Base-by-base conservation (phyloP, 1,140 invertebrate species). In the Parapsyche elsis region DNA sequence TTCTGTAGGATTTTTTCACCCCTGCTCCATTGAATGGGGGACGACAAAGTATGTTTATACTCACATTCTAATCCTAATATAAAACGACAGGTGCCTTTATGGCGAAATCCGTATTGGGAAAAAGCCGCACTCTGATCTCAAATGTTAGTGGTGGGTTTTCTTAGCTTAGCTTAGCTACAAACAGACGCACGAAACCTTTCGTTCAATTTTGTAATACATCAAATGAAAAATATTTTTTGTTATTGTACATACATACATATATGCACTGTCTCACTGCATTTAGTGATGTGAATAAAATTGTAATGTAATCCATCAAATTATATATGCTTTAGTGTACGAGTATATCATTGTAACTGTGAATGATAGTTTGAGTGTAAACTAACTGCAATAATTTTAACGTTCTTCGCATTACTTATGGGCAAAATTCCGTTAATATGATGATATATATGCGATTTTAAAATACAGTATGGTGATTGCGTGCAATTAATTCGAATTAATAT, bases 81-180 rank as follows among this genome's bases (percentile, higher is more conserved):
- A 77, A 14, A 64, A 45, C 30, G 75, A 77, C 75, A 77, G 75
- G 75, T 77, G 46, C 57, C 23, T 67, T 77, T 46, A 30, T 49
- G n/a, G 46, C 30, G 16, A 46, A 73, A 73, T 46, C 44, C 16
- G n/a, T 38, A 46, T 21, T 10, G 24, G 24, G 71, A 10, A 26
- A 67, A 67, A 67, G 26, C 64, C 64, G 21, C 64, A 67, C 49
- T 14, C 49, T 53, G 30, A 38, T 38, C 30, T 38, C 30, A 7
- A 38, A 38, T 38, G 30, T 53, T 53, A 12, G 49, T 16, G 16
- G 10, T 14, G 10, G 49, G 16, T 53, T 53, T 53, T 53, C 49
- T 16, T 53, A 53, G 49, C 49, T 53, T 53, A 12, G 12, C 16
- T 5, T 53, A 53, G 1, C 2, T 53, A 53, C 16, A 53, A 14